phyloP scores from a whole-genome alignment of 1,140 invertebrate species.

The Macrobrachium nipponense region DNA sequence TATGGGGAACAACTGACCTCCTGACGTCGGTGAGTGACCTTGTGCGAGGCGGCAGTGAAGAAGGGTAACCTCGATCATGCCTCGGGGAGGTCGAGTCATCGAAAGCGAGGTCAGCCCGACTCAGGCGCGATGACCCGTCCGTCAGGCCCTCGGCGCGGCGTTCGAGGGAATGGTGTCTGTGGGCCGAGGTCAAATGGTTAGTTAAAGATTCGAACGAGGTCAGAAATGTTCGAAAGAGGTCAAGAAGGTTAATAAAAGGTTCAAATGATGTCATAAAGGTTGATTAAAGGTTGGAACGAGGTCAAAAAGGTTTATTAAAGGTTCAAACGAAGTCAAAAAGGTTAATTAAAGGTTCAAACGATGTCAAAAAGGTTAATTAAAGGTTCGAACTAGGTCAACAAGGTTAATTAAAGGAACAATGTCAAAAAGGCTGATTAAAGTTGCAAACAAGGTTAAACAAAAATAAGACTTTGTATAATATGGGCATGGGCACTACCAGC shows the following conservation, averaged over 20 bases:
- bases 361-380: no score
- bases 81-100: slow-evolving; percentile 5
- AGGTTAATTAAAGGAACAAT: no score
- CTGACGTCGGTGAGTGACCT: slow-evolving; percentile 42
- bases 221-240: not conserved
- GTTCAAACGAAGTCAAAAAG: no score
- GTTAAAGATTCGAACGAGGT: not conserved
- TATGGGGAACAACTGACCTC: not conserved
- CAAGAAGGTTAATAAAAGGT: not conserved
- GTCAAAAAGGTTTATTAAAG: not conserved
- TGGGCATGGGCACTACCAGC: no score
- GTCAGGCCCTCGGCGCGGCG: not conserved
- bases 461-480: no score
- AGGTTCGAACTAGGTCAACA: no score
- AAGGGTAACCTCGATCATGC: not conserved
- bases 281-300: not conserved
- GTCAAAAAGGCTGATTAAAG: no score
- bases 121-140: slow-evolving; percentile 25
- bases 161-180: slow-evolving; percentile 43
- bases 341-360: no score
- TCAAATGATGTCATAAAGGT: not conserved
- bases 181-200: not conserved
- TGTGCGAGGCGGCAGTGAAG: slow-evolving; percentile 14
- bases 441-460: no score
- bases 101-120: slow-evolving; percentile 34